Base-by-base conservation (phyloP, 2,888 invertebrate genomes). In the Hyalella azteca region DNA sequence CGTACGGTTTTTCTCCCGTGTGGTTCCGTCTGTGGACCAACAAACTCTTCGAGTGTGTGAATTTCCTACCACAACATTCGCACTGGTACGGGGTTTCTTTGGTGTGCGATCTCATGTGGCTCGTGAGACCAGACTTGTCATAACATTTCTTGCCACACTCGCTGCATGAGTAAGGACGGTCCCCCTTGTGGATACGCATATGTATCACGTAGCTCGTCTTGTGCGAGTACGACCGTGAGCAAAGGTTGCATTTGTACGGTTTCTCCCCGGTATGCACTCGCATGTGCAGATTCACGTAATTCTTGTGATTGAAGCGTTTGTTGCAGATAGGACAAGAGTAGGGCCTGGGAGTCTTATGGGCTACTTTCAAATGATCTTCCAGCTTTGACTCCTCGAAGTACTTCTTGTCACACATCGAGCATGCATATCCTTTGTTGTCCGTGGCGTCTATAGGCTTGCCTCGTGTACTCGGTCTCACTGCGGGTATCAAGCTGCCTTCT, bases 81-180 rank as follows among this genome's bases (percentile, higher is more conserved):
- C 85, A 85, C 76, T 85, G 79, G 48, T 84, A 84, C 3, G 84
- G 84, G 0, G 82, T 82, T 54, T 84, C 84, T 59, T 84, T 84
- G 22, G 84, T 84, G 49, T 84, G 84, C 19, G 82, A 84, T 50
- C 84, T 54, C 84, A 84, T 84, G 79, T 84, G 84, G 60, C 82
- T 84, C 7, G 82, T 82, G 1, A 84, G 78, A 22, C 82, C 82
- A 48, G 81, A 80, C 48, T 84, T 84, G 32, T 82, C 82, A 66
- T 82, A 82, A 36, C 82, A 84, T 39, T 81, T 84, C 75, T 82
- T 84, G 7, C 82, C 84, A 73, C 84, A 84, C 13, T 82, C 73
- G 3, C 76, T 79, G 59, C 83, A 84, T 19, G 78, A 60, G 40
- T 84, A 84, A 11, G 83, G 83, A 45, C 83, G 59, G 19, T 82